Percentiles rank a stretch among this genome's conserved stretches.
phyloP scores from a whole-genome alignment of 2,113 vertebrate species.

The Lampris megalopsis region DNA sequence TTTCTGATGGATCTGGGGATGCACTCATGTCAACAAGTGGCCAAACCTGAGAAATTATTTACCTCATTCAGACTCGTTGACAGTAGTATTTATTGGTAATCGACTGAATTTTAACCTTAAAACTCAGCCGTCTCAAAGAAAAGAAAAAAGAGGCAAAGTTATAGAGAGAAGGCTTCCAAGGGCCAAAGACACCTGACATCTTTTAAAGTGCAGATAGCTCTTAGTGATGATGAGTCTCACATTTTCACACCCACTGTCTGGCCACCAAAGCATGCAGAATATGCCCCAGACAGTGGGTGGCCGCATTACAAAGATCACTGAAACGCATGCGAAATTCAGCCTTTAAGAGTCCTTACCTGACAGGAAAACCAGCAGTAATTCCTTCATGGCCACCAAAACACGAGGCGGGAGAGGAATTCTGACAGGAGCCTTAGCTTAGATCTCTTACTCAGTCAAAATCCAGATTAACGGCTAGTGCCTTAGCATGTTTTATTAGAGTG shows the following conservation, averaged over 20 bases:
- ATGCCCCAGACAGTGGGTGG: no score
- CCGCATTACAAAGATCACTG: not conserved
- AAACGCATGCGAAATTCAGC: not conserved
- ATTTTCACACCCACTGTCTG: not conserved
- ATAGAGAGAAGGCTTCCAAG: no score
- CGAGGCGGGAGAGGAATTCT: not conserved
- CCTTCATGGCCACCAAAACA: slow-evolving; percentile 62
- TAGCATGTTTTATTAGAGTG: not conserved
- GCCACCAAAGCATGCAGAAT: not conserved
- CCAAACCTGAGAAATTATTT: no score
- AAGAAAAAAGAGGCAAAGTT: no score
- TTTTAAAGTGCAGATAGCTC: not conserved
- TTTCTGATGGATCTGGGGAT: no score
- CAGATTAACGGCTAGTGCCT: slow-evolving; percentile 4
- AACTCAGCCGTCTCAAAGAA: no score
- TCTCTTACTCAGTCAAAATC: not conserved
- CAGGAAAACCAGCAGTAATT: slow-evolving; percentile 50
- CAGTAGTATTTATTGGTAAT: no score
- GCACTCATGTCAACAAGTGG: no score
- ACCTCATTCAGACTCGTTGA: no score
- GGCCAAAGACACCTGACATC: no score
- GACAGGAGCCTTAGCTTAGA: not conserved
- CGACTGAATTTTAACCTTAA: no score
- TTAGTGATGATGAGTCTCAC: not conserved
- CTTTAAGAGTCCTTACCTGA: slow-evolving; percentile 67